These are phyloP conservation scores for Bettongia penicillata DNA, from an alignment of 2,113 vertebrate genomes.

Conservation along the genomic window DNA sequence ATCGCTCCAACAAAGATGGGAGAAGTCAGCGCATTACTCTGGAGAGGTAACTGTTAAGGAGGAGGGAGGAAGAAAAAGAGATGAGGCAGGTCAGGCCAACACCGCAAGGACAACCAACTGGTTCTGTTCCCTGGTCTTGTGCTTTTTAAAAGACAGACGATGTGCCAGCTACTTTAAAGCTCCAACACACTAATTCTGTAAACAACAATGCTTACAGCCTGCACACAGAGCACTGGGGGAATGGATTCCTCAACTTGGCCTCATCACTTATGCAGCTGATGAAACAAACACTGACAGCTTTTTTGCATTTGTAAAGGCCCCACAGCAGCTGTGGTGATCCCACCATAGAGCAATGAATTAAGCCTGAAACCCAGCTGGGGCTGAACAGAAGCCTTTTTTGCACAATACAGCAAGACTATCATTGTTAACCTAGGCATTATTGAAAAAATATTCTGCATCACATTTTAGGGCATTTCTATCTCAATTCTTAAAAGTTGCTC, in stretches of 20 bases:
- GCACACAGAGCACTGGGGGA: constrained; percentile 84
- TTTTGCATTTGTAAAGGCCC: constrained; percentile 99
- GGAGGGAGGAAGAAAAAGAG: constrained; percentile 26
- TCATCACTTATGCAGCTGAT: constrained; percentile 98
- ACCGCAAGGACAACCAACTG: constrained; percentile 69
- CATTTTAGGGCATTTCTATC: constrained; percentile 83
- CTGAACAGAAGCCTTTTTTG: constrained; percentile 94
- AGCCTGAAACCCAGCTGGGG: constrained; percentile 96
- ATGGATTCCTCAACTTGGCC: constrained; percentile 97
- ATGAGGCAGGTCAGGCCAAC: constrained; percentile 50
- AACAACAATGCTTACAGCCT: constrained; percentile 86
- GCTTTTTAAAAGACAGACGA: constrained; percentile 81
- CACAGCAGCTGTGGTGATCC: constrained; percentile 99
- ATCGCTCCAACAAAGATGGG: not conserved
- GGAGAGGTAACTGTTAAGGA: constrained; percentile 1
- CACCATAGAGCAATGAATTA: constrained; percentile 96
- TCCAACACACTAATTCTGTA: constrained; percentile 87
- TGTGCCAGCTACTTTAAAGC: constrained; percentile 90
- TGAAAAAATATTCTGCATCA: constrained; percentile 88
- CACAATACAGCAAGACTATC: constrained; percentile 93
- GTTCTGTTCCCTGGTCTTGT: constrained; percentile 71
- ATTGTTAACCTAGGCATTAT: constrained; percentile 90
- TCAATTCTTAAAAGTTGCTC: constrained; percentile 85
- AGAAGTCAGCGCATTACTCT: not conserved
- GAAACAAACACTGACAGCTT: constrained; percentile 99